Evolutionary conservation across 2,797 vertebrate genomes (phyloP), one percentile per base, ranked within the genome.

Genomic region (Remorina albescens): DNA sequence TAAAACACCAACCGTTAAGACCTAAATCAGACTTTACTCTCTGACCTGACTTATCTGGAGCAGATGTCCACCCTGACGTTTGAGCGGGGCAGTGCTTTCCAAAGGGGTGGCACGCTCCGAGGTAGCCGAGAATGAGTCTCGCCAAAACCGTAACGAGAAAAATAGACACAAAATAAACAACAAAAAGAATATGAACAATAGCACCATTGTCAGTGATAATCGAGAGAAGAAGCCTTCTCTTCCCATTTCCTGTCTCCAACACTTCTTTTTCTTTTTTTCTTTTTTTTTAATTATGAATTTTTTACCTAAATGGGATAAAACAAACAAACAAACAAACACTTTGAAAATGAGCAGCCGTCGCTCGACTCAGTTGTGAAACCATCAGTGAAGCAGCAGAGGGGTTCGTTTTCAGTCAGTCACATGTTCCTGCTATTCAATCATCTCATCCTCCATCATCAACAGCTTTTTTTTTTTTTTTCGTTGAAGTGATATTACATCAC

Each of bases 191-290:
- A 82, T 74, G 67, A 84, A 92, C 79, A 86, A 90, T 95, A 98
- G 96, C 95, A 97, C 95, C 95, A 88, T 78, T 81, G 90, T 95
- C 87, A 91, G 86, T 90, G 85, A 91, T 89, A 91, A 89, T 85
- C 78, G 62, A 61, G 84, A 86, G 82, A 77, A 77, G 80, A 15
- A 50, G 70, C 67, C 76, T 81, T 69, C 81, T 82, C 77, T 64
- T 63, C 84, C 69, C 62, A 16, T 62, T 57, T 75, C 82, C 67
- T 74, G 61, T 23, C 77, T 80, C 81, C 65, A 62, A 32, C 50
- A 56, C 71, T 50, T 54, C 44, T 6, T 30, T n/a, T n/a, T n/a
- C n/a, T 54, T 58, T 44, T 60, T 71, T 47, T n/a, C n/a, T n/a
- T 69, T 55, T 36, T 55, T 13, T 61, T 50, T 39, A 44, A 75